Evolutionary conservation across 2,113 vertebrate genomes (phyloP).

Genomic region (Xenus cinereus): DNA sequence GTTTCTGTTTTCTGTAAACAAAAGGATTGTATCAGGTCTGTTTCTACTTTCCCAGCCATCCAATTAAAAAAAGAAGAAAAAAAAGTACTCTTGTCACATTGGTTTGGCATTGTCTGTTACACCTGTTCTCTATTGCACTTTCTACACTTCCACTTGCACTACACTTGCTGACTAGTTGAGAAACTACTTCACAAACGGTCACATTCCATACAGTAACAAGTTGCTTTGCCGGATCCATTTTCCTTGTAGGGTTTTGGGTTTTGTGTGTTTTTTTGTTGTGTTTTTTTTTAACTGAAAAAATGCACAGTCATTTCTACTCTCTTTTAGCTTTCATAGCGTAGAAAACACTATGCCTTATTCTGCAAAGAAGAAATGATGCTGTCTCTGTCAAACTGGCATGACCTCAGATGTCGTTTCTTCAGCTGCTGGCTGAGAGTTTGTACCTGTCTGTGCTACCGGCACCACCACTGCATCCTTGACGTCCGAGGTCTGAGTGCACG

Average conservation of each 20-base stretch:
- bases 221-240: constrained; percentile 26
- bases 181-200: constrained; percentile 24
- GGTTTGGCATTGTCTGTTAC: constrained; percentile 57
- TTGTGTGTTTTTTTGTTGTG: background rate
- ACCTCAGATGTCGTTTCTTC: constrained; percentile 74
- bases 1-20: constrained; percentile 51
- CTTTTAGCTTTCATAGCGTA: constrained; percentile 26
- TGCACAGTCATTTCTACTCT: constrained; percentile 32
- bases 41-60: background rate
- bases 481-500: constrained; percentile 60
- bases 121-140: constrained; percentile 33
- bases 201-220: constrained; percentile 57
- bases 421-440: constrained; percentile 70
- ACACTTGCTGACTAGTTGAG: constrained; percentile 47
- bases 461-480: constrained; percentile 76
- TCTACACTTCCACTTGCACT: constrained; percentile 45
- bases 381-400: constrained; percentile 81
- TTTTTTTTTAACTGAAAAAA: background rate
- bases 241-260: background rate
- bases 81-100: background rate
- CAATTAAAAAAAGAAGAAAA: background rate
- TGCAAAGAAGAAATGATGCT: background rate
- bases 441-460: constrained; percentile 72
- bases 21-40: background rate
- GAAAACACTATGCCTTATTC: background rate